phyloP scores from a whole-genome alignment of 2,113 vertebrate species.

The Apus apus region DNA sequence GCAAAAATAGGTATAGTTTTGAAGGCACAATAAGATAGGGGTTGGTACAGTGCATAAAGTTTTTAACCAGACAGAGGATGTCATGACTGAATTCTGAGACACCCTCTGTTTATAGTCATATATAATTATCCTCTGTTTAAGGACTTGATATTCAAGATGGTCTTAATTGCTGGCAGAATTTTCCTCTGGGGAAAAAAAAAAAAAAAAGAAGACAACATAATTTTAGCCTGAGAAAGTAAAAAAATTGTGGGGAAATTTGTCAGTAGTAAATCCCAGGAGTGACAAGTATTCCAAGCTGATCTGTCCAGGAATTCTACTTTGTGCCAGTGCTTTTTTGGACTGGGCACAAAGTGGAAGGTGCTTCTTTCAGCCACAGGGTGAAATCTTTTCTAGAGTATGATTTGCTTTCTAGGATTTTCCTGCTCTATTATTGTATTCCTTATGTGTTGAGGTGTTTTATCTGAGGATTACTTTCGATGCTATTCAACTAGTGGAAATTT shows the following conservation, averaged over 20 bases:
- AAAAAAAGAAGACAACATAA: no score
- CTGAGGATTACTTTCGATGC: background rate
- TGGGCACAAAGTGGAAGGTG: background rate
- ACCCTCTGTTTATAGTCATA: background rate
- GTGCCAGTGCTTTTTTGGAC: background rate
- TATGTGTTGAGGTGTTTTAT: background rate
- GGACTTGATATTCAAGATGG: background rate
- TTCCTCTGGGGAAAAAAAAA: background rate
- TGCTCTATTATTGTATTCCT: background rate
- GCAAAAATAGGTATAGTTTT: rapidly evolving
- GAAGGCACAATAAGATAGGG: background rate
- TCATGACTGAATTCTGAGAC: background rate
- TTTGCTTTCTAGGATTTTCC: background rate
- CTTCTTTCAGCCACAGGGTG: background rate
- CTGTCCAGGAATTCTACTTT: background rate
- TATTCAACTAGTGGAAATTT: background rate
- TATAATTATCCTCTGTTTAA: background rate
- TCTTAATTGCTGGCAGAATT: background rate
- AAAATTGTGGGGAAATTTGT: background rate
- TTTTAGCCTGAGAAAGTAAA: background rate
- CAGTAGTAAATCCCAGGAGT: background rate
- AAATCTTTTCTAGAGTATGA: background rate
- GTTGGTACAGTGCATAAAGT: background rate
- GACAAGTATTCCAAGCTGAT: background rate
- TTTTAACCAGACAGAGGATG: background rate